These are phyloP conservation scores for Leptoclinus maculatus DNA, from an alignment of 2,797 vertebrate genomes.

Conservation along the genomic window DNA sequence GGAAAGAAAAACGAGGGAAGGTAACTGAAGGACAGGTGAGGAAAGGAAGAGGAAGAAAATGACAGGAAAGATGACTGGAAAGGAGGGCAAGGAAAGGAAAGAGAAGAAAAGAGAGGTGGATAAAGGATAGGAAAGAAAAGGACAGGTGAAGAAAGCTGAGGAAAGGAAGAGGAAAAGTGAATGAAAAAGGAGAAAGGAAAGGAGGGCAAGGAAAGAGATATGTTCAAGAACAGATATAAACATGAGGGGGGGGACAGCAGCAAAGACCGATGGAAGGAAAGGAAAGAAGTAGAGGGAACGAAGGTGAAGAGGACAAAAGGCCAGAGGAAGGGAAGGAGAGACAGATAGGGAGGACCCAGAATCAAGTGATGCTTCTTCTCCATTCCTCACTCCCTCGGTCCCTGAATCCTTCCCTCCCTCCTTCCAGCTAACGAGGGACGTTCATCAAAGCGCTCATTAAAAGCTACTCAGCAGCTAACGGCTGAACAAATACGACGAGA, in stretches of 20 bases:
- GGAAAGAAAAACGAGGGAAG: too few species aligned
- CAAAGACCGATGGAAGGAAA: not conserved
- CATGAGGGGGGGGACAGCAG: not conserved
- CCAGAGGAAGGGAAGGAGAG: not conserved
- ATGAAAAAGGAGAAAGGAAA: too few species aligned
- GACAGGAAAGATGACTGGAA: too few species aligned
- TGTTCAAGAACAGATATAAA: too few species aligned
- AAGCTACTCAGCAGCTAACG: constrained; percentile 84
- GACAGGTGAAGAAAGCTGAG: too few species aligned
- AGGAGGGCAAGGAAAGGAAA: not conserved
- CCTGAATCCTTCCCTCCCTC: constrained; percentile 31
- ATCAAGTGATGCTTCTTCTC: constrained; percentile 8
- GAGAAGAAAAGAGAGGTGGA: too few species aligned
- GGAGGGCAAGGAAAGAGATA: not conserved
- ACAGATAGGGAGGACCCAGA: not conserved
- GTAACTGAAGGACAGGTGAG: too few species aligned
- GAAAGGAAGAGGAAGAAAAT: not conserved
- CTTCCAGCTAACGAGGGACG: constrained; percentile 81
- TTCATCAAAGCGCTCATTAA: constrained; percentile 91
- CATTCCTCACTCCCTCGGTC: not conserved
- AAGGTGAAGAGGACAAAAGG: not conserved
- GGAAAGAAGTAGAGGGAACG: not conserved
- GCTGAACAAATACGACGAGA: constrained; percentile 88
- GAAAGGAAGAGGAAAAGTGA: too few species aligned
- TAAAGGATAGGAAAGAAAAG: not conserved